Conservation (phyloP, 2,113 vertebrate genomes). For the Chunga burmeisteri region DNA sequence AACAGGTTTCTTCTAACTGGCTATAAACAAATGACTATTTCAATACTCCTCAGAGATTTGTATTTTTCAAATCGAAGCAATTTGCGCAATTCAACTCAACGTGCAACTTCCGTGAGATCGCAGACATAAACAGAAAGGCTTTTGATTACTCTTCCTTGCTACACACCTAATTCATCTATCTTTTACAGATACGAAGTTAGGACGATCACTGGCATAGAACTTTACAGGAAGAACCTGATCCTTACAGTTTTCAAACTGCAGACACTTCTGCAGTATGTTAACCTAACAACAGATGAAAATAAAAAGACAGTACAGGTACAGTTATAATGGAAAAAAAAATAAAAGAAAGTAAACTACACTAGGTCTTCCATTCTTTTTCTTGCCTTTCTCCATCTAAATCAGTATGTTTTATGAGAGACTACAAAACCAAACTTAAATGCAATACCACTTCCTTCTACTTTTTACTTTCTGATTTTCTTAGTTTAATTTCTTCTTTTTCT, state of each 20-base stretch:
- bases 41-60: not conserved
- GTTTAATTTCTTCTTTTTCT: not conserved
- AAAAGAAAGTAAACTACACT: not conserved
- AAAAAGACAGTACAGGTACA: not conserved
- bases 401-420: not conserved
- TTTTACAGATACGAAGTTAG: not conserved
- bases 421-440: not conserved
- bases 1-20: not conserved
- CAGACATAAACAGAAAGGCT: not conserved
- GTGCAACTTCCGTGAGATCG: not conserved
- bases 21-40: not conserved
- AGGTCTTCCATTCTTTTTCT: not conserved
- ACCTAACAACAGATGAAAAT: not conserved
- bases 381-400: not conserved
- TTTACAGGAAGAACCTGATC: not conserved
- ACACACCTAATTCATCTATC: not conserved
- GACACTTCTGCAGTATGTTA: not conserved
- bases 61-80: not conserved
- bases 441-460: not conserved
- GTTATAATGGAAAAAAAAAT: not conserved
- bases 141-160: not conserved
- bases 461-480: not conserved
- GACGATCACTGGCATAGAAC: not conserved
- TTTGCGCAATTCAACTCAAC: not conserved
- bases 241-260: not conserved